Evolutionary conservation across 2,797 vertebrate genomes (phyloP).

Genomic region (Galaxias olidus): DNA sequence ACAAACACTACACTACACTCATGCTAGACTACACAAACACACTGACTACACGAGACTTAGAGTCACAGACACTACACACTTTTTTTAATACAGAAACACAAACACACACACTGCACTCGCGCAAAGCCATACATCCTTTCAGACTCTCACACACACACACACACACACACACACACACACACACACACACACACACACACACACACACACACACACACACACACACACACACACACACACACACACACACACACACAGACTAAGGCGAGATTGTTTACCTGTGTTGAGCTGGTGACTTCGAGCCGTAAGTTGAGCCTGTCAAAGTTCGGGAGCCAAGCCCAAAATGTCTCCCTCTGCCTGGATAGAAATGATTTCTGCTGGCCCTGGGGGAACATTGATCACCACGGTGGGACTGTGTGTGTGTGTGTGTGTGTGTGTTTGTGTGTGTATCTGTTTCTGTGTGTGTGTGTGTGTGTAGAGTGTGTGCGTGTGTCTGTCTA

Average conservation of each 20-base stretch:
- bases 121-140: slow-evolving; percentile 25
- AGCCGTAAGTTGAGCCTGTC: slow-evolving; percentile 40
- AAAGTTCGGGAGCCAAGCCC: slow-evolving; percentile 28
- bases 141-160: slow-evolving; percentile 47
- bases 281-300: slow-evolving; percentile 30
- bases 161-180: slow-evolving; percentile 37
- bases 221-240: slow-evolving; percentile 36
- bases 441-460: neutral
- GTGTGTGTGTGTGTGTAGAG: slow-evolving; percentile 5
- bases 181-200: slow-evolving; percentile 18
- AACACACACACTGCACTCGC: slow-evolving; percentile 25
- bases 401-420: neutral
- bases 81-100: slow-evolving; percentile 49
- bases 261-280: slow-evolving; percentile 9
- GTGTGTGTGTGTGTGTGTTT: neutral
- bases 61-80: too few relatives aligned
- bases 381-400: slow-evolving; percentile 55
- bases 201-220: slow-evolving; percentile 16
- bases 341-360: slow-evolving; percentile 38
- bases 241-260: slow-evolving; percentile 24
- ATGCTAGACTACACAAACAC: slow-evolving; percentile 38
- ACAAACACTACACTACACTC: too few relatives aligned
- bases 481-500: slow-evolving; percentile 10
- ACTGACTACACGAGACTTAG: slow-evolving; percentile 28
- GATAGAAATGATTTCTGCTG: slow-evolving; percentile 45